Conservation (phyloP, 1,140 invertebrate genomes). For the Pseudomyrmex concolor region DNA sequence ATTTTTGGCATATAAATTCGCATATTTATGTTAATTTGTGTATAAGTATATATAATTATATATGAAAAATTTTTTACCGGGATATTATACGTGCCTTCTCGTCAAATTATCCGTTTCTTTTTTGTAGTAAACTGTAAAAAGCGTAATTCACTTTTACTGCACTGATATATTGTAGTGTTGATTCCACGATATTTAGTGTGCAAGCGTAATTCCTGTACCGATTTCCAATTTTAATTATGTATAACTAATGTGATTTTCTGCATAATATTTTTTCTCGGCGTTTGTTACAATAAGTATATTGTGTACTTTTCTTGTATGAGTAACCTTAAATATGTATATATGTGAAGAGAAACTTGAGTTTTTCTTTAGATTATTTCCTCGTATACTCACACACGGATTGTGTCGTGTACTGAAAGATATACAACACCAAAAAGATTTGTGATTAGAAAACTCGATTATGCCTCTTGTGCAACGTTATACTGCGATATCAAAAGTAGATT, state of each 20-base stretch:
- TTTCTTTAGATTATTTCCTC: neutral
- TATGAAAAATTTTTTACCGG: no score
- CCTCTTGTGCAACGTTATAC: constrained; percentile 17
- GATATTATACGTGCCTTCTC: constrained; percentile 49
- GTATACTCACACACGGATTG: no score
- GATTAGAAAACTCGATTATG: neutral
- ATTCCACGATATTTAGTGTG: neutral
- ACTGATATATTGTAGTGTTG: neutral
- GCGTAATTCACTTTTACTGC: constrained; percentile 21
- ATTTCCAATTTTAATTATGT: neutral
- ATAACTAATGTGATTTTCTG: no score
- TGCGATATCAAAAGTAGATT: constrained; percentile 15
- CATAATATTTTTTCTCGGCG: neutral
- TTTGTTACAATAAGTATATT: neutral
- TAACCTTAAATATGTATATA: neutral
- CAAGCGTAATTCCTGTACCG: neutral
- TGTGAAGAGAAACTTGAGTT: neutral
- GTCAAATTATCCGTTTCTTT: constrained; percentile 19
- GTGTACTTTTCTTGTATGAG: neutral
- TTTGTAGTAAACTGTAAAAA: constrained; percentile 5
- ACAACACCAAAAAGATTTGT: neutral
- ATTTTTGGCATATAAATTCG: no score
- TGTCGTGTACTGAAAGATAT: neutral
- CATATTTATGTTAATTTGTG: no score
- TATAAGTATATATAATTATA: no score